phyloP scores from a whole-genome alignment of 2,797 vertebrate species.

The Chaenodraco wilsoni region DNA sequence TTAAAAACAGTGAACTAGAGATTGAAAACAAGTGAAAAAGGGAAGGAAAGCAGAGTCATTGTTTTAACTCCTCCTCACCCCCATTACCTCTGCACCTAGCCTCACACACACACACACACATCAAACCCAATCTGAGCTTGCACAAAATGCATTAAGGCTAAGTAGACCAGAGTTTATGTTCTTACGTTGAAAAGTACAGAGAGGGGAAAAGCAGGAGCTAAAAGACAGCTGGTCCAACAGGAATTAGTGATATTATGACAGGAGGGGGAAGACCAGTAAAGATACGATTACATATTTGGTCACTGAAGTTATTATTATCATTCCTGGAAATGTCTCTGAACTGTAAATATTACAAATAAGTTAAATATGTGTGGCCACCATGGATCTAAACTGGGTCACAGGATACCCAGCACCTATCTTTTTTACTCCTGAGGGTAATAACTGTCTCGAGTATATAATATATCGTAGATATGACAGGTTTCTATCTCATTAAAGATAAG shows the following conservation, averaged over 20 bases:
- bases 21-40: neutral
- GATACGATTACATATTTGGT: conserved; percentile 71
- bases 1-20: conserved; percentile 11
- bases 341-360: conserved; percentile 73
- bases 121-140: conserved; percentile 42
- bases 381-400: conserved; percentile 31
- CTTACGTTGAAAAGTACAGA: conserved; percentile 54
- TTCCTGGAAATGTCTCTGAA: conserved; percentile 63
- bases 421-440: conserved; percentile 3
- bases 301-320: conserved; percentile 68
- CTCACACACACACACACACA: conserved; percentile 37
- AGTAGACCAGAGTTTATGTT: conserved; percentile 66
- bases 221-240: conserved; percentile 31
- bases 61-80: conserved; percentile 33
- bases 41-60: conserved; percentile 17
- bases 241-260: conserved; percentile 73
- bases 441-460: neutral
- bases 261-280: conserved; percentile 45
- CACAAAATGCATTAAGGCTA: conserved; percentile 63
- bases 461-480: neutral
- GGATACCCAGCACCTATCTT: conserved; percentile 5
- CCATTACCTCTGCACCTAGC: conserved; percentile 41
- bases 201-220: conserved; percentile 27
- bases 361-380: conserved; percentile 62
- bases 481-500: neutral